Percentiles rank a stretch among this genome's conserved stretches.
These are phyloP conservation scores for Idaea biselata DNA, from an alignment of 2,888 invertebrate species.

Conservation along the genomic window DNA sequence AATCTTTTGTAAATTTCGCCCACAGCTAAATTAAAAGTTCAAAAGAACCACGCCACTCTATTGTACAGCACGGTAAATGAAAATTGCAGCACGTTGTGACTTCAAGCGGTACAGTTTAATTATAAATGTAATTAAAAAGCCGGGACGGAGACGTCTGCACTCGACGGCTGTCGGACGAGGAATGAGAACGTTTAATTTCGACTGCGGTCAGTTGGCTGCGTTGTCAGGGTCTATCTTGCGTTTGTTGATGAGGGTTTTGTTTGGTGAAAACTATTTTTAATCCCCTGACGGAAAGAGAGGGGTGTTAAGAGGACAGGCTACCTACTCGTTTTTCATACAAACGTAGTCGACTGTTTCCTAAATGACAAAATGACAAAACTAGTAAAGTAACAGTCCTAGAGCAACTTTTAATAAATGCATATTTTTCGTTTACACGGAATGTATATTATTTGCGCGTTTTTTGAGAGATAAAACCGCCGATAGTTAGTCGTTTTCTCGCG, in stretches of 20 bases:
- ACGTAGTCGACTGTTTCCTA: no score
- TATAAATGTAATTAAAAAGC: conserved; percentile 1
- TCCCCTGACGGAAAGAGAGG: no score
- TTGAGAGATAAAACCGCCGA: no score
- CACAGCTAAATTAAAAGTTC: neutral
- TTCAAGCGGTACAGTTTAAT: neutral
- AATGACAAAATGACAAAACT: no score
- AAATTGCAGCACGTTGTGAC: neutral
- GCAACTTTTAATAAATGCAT: no score
- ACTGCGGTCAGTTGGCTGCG: neutral
- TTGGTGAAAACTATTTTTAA: neutral
- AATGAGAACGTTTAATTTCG: neutral
- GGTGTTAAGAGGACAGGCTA: no score
- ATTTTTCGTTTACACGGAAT: no score
- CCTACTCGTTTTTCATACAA: no score
- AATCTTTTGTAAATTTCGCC: no score
- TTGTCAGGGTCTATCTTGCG: neutral
- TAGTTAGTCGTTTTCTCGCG: no score
- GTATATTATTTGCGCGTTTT: no score
- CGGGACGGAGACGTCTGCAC: neutral
- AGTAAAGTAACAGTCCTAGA: no score
- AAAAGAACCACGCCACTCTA: neutral
- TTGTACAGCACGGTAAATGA: neutral
- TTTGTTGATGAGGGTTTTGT: neutral
- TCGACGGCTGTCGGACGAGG: neutral